Percentiles rank a stretch among this genome's conserved stretches.
Evolutionary conservation across 2,797 vertebrate genomes (phyloP).

Genomic region (Typhlichthys eigenmanni): DNA sequence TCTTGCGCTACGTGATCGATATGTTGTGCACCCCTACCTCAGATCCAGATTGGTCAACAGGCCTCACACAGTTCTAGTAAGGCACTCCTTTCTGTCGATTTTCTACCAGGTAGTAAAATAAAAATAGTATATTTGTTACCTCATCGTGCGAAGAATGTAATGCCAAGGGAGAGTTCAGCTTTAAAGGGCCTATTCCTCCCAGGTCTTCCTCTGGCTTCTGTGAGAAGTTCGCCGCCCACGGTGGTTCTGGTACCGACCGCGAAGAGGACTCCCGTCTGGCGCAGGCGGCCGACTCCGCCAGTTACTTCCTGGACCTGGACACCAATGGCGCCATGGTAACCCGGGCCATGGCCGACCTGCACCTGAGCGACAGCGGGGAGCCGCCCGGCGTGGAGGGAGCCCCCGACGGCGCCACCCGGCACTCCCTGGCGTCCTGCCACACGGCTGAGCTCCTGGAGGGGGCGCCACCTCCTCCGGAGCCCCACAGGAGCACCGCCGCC

Average conservation of each 20-base stretch:
- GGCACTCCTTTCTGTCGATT: too few species aligned
- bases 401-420: constrained; percentile 24
- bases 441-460: constrained; percentile 58
- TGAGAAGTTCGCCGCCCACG: constrained; percentile 66
- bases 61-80: too few species aligned
- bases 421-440: constrained; percentile 57
- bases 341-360: constrained; percentile 65
- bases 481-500: constrained; percentile 41
- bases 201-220: constrained; percentile 81
- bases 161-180: neutral
- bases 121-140: too few species aligned
- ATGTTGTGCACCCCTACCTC: too few species aligned
- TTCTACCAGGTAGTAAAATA: too few species aligned
- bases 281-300: constrained; percentile 60
- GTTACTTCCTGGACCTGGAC: constrained; percentile 74
- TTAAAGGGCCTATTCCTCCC: constrained; percentile 13
- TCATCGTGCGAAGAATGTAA: too few species aligned
- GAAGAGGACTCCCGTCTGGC: constrained; percentile 40
- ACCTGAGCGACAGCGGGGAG: constrained; percentile 60
- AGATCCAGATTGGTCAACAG: too few species aligned
- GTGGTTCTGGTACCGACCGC: constrained; percentile 52
- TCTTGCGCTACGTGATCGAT: too few species aligned
- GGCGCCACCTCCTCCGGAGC: constrained; percentile 55
- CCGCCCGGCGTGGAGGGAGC: constrained; percentile 17
- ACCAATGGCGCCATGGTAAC: constrained; percentile 73